Conservation (phyloP, 2,888 invertebrate species). For the Eledone cirrhosa region DNA sequence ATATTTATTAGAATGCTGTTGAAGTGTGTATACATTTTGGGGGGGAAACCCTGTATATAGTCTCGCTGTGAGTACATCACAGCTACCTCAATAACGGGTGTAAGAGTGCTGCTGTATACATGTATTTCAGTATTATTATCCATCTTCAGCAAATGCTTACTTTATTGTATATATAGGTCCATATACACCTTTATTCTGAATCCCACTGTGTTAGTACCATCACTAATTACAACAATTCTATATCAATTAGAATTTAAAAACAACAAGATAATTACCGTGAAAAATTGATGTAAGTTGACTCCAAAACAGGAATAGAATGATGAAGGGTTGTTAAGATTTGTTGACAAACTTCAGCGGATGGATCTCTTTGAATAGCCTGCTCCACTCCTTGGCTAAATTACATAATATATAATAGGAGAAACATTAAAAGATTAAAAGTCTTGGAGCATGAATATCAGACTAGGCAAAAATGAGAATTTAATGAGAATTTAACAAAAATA, state of each 20-base stretch:
- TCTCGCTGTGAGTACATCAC: no score
- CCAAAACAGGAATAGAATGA: conserved; percentile 6
- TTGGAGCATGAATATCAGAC: no score
- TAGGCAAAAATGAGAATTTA: no score
- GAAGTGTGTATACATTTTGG: no score
- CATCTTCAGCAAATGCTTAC: not conserved
- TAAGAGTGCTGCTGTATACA: no score
- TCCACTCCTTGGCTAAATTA: conserved; percentile 10
- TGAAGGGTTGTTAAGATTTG: not conserved
- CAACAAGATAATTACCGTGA: not conserved
- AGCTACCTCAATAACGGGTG: no score
- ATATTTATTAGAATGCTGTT: no score
- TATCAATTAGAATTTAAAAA: not conserved
- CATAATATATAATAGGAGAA: not conserved
- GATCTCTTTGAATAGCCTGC: not conserved
- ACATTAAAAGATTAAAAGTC: no score
- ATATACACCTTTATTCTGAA: not conserved
- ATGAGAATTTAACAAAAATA: no score
- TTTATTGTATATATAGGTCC: not conserved
- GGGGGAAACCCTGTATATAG: no score
- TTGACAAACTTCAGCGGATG: not conserved
- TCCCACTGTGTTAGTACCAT: not conserved
- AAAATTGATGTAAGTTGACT: not conserved
- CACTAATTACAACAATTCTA: not conserved
- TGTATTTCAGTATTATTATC: no score